Evolutionary conservation across 2,113 vertebrate species (phyloP).

Genomic region (Excalfactoria chinensis): DNA sequence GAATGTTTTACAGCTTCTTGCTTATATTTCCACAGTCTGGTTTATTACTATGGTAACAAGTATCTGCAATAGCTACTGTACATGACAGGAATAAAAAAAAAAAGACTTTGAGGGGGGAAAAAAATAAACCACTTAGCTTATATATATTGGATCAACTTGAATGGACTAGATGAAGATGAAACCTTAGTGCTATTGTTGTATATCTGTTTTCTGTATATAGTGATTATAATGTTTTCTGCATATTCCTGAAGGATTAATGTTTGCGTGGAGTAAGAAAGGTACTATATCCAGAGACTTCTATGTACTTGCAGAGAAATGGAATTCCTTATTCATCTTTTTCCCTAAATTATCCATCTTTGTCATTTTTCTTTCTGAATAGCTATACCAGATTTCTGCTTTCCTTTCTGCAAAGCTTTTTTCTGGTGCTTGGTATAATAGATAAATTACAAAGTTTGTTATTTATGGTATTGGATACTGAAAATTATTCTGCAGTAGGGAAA

Average conservation of each 20-base stretch:
- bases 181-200: neutral
- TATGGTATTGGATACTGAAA: neutral
- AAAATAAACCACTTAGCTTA: neutral
- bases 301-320: neutral
- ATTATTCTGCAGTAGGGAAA: neutral
- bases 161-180: neutral
- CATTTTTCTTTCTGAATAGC: neutral
- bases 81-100: neutral
- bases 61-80: neutral
- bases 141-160: neutral
- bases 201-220: neutral
- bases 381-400: neutral
- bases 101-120: neutral
- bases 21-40: neutral
- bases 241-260: neutral
- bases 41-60: neutral
- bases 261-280: neutral
- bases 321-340: neutral
- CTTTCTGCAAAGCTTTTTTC: neutral
- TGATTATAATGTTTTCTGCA: neutral
- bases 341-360: neutral
- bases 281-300: neutral
- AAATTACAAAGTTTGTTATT: neutral
- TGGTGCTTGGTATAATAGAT: neutral
- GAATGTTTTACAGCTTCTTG: neutral